Evolutionary conservation across 2,113 vertebrate species (phyloP), one percentile per base, ranked within the genome.

Genomic region (Oreochromis tanganicae): DNA sequence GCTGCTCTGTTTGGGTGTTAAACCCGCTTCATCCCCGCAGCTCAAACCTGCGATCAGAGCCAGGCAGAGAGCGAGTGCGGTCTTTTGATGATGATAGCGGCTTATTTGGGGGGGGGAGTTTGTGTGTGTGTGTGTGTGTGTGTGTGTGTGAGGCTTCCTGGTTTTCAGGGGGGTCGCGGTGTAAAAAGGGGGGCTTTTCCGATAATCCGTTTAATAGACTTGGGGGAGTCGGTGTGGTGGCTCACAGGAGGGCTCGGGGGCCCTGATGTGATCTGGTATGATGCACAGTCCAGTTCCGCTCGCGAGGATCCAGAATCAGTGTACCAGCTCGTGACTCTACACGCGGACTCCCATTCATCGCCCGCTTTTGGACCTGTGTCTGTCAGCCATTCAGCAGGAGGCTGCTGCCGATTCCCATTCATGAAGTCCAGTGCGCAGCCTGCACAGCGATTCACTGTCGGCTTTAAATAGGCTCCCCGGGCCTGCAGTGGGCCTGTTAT

Each of bases 391-490:
- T 95, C 92, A 95, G 90, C 82, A 91, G 88, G 57, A 90, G 85
- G 87, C 87, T 83, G 91, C 89, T 19, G 73, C 89, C 55, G 6
- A 80, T 48, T 85, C 89, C 89, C 95, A 95, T 95, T 95, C 94
- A 95, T 95, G 94, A 95, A 95, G 93, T 94, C 89, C 88, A 89
- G 83, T 85, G 82, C 88, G 87, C 90, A 89, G 92, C 81, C 84
- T 85, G 88, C 90, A 92, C 88, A 87, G 73, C 73, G 59, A 80
- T 52, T 84, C 87, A 80, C 89, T 91, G 89, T 52, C 50, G 88
- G 84, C 91, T 89, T 82, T 79, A 89, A 87, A 87, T 66, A 90
- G 90, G 89, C 91, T 91, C 86, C 16, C 29, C 16, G 87, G 93
- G 91, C 93, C 91, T 43, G 88, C 90, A 80, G 73, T 4, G 88